A percentile compares a stretch with the other conserved stretches of the same genome.
phyloP scores from a whole-genome alignment of 2,888 invertebrate genomes.

The Drosophila neotestacea region DNA sequence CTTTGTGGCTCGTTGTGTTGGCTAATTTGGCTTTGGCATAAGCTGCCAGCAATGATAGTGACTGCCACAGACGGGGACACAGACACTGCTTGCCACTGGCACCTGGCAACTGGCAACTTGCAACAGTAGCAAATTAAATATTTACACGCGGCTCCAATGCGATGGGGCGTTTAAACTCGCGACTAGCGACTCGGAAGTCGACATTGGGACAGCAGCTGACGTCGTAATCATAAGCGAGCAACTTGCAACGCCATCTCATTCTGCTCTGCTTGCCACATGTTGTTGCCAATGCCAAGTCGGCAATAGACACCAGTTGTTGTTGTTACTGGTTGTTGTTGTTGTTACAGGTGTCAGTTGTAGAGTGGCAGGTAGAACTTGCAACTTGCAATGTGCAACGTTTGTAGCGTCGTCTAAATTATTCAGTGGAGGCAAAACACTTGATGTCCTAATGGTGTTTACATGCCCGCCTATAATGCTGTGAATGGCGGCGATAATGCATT shows the following conservation, averaged over 20 bases:
- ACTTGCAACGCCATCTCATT: slow-evolving; percentile 3
- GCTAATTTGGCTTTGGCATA: slow-evolving; percentile 34
- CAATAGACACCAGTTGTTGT: slow-evolving; percentile 10
- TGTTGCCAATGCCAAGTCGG: background rate
- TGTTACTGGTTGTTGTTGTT: slow-evolving; percentile 8
- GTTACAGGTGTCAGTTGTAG: slow-evolving; percentile 17
- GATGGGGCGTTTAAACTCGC: slow-evolving; percentile 27
- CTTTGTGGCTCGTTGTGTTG: slow-evolving; percentile 20
- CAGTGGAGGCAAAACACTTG: slow-evolving; percentile 68
- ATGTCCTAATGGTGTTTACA: slow-evolving; percentile 72
- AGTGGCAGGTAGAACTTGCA: slow-evolving; percentile 10
- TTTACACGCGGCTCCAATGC: slow-evolving; percentile 45
- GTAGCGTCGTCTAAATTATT: slow-evolving; percentile 64
- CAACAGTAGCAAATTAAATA: slow-evolving; percentile 45
- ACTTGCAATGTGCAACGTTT: slow-evolving; percentile 16
- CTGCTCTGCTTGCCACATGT: background rate
- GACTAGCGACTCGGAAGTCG: slow-evolving; percentile 5
- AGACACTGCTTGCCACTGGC: background rate
- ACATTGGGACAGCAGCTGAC: slow-evolving; percentile 32
- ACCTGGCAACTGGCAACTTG: background rate
- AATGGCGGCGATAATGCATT: slow-evolving; percentile 73
- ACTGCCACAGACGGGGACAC: slow-evolving; percentile 11
- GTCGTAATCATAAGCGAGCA: slow-evolving; percentile 46
- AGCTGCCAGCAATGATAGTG: slow-evolving; percentile 33
- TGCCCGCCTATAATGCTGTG: slow-evolving; percentile 66